Base-by-base conservation (phyloP, 2,797 vertebrate species). In the Phrynocephalus vlangalii region DNA sequence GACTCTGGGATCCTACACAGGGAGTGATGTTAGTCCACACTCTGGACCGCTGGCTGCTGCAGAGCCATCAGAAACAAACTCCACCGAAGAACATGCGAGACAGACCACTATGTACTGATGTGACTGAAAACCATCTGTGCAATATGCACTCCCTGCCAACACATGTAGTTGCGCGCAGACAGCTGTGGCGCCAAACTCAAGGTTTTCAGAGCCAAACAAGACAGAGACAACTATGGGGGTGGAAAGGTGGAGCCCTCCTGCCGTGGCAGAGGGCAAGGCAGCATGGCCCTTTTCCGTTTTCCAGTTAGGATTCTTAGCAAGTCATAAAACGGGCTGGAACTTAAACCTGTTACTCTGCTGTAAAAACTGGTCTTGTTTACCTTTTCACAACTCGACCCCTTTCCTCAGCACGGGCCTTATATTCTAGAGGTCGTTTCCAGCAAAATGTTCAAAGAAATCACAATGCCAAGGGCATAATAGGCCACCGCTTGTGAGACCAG, bases 1-100 rank as follows among this genome's bases (percentile, higher is more conserved):
- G 85, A 81, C 28, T 91, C 81, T 85, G 87, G 8, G 71, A 3
- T 76, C 90, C 96, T 97, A 88, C 26, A 95, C 94, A 91, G 26
- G 9, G 66, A 83, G 26, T 6, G 8, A 60, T 2, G 38, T 7
- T 1, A 26, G 11, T 80, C 67, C 68, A 26, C 28, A 28, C 15
- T 79, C 78, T 76, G 13, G 44, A 67, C 56, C 0, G 56, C 28
- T 13, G 38, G 30, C 56, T 13, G 67, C 48, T 18, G 16, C 8
- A 63, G 38, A n/a, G 5, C 16, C 10, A 16, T n/a, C 44, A 48
- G 6, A 26, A 44, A 48, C 52, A 10, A 13, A 3, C 60, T 22
- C 5, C 2, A 9, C 24, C 9, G 5, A 1, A 15, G 33, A 63
- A 60, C 44, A 18, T n/a, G 30, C n/a, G 50, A 72, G 18, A 18